Evolutionary conservation across 2,888 invertebrate genomes (phyloP), one percentile per base, ranked within the genome.

Genomic region (Drosophila emarginata): DNA sequence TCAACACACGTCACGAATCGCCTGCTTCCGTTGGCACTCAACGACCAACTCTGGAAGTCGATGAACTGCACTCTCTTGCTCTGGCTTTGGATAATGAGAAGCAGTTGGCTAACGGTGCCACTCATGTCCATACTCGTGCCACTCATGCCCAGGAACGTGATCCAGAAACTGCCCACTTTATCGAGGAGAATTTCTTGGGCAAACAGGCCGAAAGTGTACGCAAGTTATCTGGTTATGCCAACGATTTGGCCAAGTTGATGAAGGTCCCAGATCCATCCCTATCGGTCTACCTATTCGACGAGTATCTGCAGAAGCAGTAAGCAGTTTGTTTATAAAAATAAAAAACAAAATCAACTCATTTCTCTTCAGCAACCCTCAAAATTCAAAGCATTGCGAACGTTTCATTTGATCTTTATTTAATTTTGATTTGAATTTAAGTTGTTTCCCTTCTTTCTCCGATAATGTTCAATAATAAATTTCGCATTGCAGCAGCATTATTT

Each of bases 31-130:
- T 72, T n/a, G 62, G 59, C 72, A 72, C 21, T 56, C 79, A 39
- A 3, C 70, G 70, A 15, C 78, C 66, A 51, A 79, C 73, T 62
- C 69, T 72, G 63, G 84, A 89, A 63, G 84, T 88, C 80, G 93
- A 93, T 77, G 96, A 97, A 91, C 78, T 96, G 61, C 93, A 94
- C 79, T 94, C 96, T 21, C 91, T 97, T 67, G 95, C 95, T 1
- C 94, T 94, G 76, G 96, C 96, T 1, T 92, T 97, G 76, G 96
- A 96, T 89, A 94, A 93, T 1, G 94, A 96, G 91, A 97, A 96
- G 92, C 93, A 93, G 74, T 91, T 96, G 76, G 95, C 96, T 0
- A 91, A 93, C 3, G 93, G 94, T 65, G 96, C 96, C 1, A 93
- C 95, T 89, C 92, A 92, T 77, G 94, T 96, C 74, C 96, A 96